Evolutionary conservation across 2,888 invertebrate species (phyloP).

Genomic region (Chrysotoxum bicinctum): DNA sequence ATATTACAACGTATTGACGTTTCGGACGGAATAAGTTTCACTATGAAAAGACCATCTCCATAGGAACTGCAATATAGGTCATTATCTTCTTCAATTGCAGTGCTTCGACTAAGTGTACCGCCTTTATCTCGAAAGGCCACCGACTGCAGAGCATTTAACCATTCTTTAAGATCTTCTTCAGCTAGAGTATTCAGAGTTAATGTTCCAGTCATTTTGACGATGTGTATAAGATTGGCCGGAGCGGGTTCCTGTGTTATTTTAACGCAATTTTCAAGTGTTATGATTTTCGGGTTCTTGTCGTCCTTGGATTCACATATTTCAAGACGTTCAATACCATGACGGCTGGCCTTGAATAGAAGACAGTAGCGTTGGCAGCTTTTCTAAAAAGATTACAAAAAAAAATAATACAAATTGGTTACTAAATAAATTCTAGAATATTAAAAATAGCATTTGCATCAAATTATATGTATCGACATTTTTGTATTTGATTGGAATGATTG

Average conservation of each 20-base stretch:
- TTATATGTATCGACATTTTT: no score
- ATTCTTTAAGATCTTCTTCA: constrained; percentile 88
- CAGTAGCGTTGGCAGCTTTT: constrained; percentile 88
- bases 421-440: no score
- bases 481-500: no score
- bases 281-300: constrained; percentile 88
- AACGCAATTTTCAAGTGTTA: constrained; percentile 93
- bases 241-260: constrained; percentile 88
- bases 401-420: not conserved
- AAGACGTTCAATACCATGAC: constrained; percentile 91
- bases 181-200: constrained; percentile 84
- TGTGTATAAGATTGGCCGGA: constrained; percentile 84
- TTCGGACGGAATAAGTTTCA: constrained; percentile 89
- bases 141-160: constrained; percentile 90
- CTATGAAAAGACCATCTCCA: constrained; percentile 90
- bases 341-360: constrained; percentile 90
- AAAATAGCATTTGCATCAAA: no score
- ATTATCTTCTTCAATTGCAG: constrained; percentile 90
- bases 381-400: constrained; percentile 83
- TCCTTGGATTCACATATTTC: constrained; percentile 93
- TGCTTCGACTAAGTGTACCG: constrained; percentile 78
- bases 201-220: constrained; percentile 90
- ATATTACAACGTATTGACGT: constrained; percentile 90
- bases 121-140: constrained; percentile 90
- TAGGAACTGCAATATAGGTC: constrained; percentile 92